phyloP scores from a whole-genome alignment of 2,797 vertebrate species.

The Caiman crocodilus region DNA sequence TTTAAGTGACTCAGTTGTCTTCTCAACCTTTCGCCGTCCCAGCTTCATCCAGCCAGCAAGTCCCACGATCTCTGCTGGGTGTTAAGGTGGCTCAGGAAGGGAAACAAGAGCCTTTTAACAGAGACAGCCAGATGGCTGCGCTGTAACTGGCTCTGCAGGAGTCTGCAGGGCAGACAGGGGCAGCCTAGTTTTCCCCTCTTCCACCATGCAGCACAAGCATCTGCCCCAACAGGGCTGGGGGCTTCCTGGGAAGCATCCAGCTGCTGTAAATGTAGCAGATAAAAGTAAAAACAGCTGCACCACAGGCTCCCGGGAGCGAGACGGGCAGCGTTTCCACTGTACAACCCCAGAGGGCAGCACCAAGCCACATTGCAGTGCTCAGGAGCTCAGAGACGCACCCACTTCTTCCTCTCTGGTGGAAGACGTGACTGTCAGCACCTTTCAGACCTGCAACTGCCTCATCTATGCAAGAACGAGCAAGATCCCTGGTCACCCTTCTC shows the following conservation, averaged over 20 bases:
- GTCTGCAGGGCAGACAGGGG: fast-evolving
- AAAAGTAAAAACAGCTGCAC: not conserved
- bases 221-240: too few relatives aligned
- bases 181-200: not conserved
- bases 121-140: not conserved
- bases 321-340: not conserved
- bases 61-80: not conserved
- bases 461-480: not conserved
- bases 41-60: fast-evolving
- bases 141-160: fast-evolving
- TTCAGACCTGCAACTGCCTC: not conserved
- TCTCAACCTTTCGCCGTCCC: not conserved
- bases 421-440: not conserved
- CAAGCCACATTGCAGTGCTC: too few relatives aligned
- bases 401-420: not conserved
- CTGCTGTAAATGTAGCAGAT: too few relatives aligned
- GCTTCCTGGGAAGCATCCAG: not conserved
- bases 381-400: too few relatives aligned
- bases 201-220: not conserved
- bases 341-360: not conserved
- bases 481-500: not conserved
- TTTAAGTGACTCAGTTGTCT: fast-evolving
- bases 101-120: too few relatives aligned
- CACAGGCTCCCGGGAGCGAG: not conserved
- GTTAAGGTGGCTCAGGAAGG: fast-evolving